Percentiles rank a stretch among this genome's conserved stretches.
Evolutionary conservation across 2,888 invertebrate genomes (phyloP).

Genomic region (Cheilosia pagana): DNA sequence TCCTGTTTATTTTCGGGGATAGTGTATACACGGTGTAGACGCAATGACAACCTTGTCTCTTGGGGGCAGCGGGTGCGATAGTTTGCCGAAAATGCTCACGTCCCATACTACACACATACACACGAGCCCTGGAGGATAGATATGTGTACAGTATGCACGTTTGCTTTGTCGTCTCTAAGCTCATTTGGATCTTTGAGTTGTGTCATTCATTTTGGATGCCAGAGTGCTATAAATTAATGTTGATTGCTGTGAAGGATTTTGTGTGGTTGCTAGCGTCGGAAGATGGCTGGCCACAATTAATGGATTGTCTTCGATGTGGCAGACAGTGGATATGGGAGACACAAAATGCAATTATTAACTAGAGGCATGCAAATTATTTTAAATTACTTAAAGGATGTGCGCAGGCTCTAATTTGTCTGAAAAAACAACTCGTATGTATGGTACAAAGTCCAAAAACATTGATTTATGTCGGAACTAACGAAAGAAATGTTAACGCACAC

Average conservation of each 20-base stretch:
- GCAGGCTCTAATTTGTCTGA: too few relatives aligned
- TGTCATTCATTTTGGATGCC: slow-evolving; percentile 68
- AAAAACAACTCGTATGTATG: too few relatives aligned
- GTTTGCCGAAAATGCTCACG: slow-evolving; percentile 41
- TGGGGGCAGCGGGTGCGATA: slow-evolving; percentile 1
- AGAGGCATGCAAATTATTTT: too few relatives aligned
- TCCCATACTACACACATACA: slow-evolving; percentile 3
- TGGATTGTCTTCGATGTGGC: slow-evolving; percentile 15
- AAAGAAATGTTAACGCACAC: too few relatives aligned
- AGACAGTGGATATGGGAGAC: too few relatives aligned
- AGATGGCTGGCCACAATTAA: slow-evolving; percentile 34
- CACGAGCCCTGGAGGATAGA: slow-evolving; percentile 25
- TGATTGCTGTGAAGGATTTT: slow-evolving; percentile 60
- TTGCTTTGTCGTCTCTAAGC: slow-evolving; percentile 23
- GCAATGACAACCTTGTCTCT: slow-evolving; percentile 21
- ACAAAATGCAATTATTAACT: too few relatives aligned
- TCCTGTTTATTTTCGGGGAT: slow-evolving; percentile 52
- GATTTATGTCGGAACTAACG: too few relatives aligned
- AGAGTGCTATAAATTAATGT: slow-evolving; percentile 55
- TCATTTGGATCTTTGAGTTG: slow-evolving; percentile 68
- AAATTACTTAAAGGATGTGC: too few relatives aligned
- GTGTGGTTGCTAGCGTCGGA: slow-evolving; percentile 8
- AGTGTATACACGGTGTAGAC: slow-evolving; percentile 19
- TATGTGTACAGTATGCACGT: slow-evolving; percentile 9
- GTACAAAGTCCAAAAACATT: too few relatives aligned